Percentiles rank a stretch among this genome's conserved stretches.
Evolutionary conservation across 2,113 vertebrate species (phyloP).

Genomic region (Sitta europaea): DNA sequence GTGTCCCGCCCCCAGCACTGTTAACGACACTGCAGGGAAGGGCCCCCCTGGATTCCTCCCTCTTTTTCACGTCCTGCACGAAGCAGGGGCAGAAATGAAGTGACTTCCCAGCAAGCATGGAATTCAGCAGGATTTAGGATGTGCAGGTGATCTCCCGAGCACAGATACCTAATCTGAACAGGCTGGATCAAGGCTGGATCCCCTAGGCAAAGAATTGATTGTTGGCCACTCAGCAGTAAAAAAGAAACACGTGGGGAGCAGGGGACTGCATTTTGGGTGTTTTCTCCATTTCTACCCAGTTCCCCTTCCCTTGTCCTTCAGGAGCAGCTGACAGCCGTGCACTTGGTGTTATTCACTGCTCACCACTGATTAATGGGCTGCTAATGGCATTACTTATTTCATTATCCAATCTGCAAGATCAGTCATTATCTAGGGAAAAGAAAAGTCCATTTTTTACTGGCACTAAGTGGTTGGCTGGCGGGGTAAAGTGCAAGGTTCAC

Average conservation of each 20-base stretch:
- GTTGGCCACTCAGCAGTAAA: background rate
- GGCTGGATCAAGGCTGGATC: background rate
- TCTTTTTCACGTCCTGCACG: background rate
- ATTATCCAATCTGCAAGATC: background rate
- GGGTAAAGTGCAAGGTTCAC: background rate
- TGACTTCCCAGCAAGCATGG: background rate
- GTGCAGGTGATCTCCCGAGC: background rate
- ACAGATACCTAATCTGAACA: background rate
- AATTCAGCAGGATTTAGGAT: background rate
- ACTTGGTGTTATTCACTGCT: background rate
- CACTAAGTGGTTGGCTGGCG: background rate
- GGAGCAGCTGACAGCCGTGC: background rate
- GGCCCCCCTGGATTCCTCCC: background rate
- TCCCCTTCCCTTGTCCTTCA: background rate
- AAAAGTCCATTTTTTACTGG: background rate
- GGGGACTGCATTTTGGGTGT: background rate
- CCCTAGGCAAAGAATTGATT: background rate
- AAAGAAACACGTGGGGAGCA: background rate
- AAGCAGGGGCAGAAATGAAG: background rate
- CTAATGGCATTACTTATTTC: conserved; percentile 16
- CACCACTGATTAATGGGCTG: background rate
- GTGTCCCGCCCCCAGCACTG: background rate
- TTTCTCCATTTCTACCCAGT: background rate
- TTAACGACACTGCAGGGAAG: background rate
- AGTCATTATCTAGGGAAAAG: background rate